phyloP scores from a whole-genome alignment of 2,888 invertebrate species.

The Epinotia nisella region DNA sequence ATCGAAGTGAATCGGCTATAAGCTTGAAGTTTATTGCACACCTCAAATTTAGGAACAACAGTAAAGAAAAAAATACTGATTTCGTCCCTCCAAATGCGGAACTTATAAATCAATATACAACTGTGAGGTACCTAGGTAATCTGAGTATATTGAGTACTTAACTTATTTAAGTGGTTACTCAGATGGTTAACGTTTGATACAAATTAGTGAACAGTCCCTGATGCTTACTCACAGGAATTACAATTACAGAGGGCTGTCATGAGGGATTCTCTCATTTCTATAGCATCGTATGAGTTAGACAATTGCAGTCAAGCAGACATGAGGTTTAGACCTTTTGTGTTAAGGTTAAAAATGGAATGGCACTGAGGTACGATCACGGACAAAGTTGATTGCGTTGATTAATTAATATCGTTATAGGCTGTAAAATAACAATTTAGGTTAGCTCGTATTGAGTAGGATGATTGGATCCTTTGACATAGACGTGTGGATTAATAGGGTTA shows the following conservation, averaged over 20 bases:
- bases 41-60: too few relatives aligned
- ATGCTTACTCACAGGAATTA: neutral
- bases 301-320: neutral
- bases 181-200: constrained; percentile 1
- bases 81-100: too few relatives aligned
- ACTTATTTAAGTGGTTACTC: neutral
- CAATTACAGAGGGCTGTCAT: neutral
- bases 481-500: constrained; percentile 2
- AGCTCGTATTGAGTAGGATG: constrained; percentile 1
- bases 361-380: neutral
- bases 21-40: too few relatives aligned
- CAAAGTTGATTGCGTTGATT: neutral
- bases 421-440: constrained; percentile 1
- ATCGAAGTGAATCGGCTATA: too few relatives aligned
- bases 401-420: neutral
- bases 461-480: constrained; percentile 14
- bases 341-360: neutral
- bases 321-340: neutral
- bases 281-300: neutral
- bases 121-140: too few relatives aligned
- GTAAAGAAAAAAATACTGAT: too few relatives aligned
- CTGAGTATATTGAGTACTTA: too few relatives aligned
- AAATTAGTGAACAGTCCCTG: neutral
- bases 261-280: neutral
- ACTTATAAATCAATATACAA: too few relatives aligned